Conservation (phyloP, 2,113 vertebrate genomes). For the Argyrosomus japonicus region DNA sequence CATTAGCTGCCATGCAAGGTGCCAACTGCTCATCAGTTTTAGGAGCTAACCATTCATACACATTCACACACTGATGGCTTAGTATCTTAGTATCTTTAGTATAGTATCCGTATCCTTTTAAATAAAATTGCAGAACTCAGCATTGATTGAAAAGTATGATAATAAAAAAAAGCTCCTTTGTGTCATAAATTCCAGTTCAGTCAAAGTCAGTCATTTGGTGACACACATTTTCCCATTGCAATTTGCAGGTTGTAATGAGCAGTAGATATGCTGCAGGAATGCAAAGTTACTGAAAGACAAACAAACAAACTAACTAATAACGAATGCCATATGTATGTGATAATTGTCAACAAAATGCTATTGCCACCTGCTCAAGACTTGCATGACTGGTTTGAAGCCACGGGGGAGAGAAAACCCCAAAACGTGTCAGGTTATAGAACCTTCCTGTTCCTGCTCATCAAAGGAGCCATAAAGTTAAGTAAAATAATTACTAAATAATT, state of each 20-base stretch:
- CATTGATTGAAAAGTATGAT: not conserved
- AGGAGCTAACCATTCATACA: too few relatives aligned
- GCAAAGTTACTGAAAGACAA: too few relatives aligned
- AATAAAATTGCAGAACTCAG: not conserved
- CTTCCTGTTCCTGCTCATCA: not conserved
- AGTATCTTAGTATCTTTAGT: too few relatives aligned
- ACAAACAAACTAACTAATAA: not conserved
- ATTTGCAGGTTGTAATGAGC: not conserved
- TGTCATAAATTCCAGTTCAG: not conserved
- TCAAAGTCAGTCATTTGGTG: not conserved
- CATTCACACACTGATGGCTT: too few relatives aligned
- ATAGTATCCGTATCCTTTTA: not conserved
- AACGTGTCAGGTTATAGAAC: not conserved
- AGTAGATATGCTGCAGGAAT: not conserved
- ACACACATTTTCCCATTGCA: not conserved
- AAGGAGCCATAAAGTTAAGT: not conserved
- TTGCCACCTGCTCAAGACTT: not conserved
- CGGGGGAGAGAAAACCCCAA: too few relatives aligned
- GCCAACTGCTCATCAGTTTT: too few relatives aligned
- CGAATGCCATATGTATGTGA: not conserved
- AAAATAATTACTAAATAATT: not conserved
- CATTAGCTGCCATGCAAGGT: too few relatives aligned
- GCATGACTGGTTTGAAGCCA: too few relatives aligned
- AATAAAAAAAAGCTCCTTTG: not conserved
- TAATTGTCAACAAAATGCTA: not conserved